phyloP scores from a whole-genome alignment of 2,113 vertebrate genomes.

The Sinocyclocheilus maitianheensis region DNA sequence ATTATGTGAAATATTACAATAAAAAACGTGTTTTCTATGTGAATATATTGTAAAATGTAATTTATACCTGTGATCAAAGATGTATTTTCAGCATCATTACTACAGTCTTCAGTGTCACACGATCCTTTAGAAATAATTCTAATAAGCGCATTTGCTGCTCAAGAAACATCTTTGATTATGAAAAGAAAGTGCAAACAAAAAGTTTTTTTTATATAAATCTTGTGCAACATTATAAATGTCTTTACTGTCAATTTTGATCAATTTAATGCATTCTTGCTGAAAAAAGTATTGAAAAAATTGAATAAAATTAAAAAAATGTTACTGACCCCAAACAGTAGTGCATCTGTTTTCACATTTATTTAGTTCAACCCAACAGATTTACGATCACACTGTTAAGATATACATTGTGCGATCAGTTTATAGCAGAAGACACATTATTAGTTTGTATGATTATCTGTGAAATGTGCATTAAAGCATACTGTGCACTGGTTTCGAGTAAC shows the following conservation, averaged over 20 bases:
- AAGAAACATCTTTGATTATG: not conserved
- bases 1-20: not conserved
- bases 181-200: not conserved
- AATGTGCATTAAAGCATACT: not conserved
- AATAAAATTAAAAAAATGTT: not conserved
- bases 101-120: too few relatives aligned
- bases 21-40: not conserved
- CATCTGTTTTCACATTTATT: not conserved
- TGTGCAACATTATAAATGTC: too few relatives aligned
- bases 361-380: not conserved
- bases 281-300: too few relatives aligned
- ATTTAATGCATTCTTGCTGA: not conserved
- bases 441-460: not conserved
- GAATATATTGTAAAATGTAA: not conserved
- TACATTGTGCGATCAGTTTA: not conserved
- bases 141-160: too few relatives aligned
- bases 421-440: too few relatives aligned
- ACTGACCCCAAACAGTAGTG: not conserved
- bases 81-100: not conserved
- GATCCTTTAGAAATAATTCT: not conserved
- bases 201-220: too few relatives aligned
- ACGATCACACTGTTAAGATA: not conserved
- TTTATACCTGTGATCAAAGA: not conserved
- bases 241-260: not conserved
- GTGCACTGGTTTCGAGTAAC: not conserved